Conservation (phyloP, 2,113 vertebrate genomes). For the Nettapus auritus region DNA sequence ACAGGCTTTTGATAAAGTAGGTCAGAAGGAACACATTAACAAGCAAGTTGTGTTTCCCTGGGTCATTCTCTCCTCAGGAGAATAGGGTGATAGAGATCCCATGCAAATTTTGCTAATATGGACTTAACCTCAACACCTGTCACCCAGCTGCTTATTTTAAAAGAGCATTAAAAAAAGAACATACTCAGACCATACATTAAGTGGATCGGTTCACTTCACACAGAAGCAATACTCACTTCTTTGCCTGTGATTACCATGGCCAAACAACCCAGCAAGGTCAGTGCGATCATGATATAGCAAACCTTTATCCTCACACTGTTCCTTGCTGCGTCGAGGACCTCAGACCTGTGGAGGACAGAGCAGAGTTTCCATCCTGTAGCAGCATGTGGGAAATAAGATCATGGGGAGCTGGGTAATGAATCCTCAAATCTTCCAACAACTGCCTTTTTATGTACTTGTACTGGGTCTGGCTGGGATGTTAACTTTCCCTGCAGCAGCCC, state of each 20-base stretch:
- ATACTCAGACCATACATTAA: accelerated
- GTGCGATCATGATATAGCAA: constrained; percentile 63
- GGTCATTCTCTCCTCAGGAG: neutral
- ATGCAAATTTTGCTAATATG: neutral
- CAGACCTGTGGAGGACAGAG: constrained; percentile 2
- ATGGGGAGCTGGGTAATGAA: neutral
- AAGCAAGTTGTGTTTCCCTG: neutral
- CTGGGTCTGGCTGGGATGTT: no score
- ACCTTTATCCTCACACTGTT: constrained; percentile 43
- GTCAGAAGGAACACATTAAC: neutral
- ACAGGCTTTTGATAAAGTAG: neutral
- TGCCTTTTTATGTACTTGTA: neutral
- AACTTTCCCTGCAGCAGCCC: no score
- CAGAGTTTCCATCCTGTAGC: neutral
- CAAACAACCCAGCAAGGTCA: constrained; percentile 57
- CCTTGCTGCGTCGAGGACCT: neutral
- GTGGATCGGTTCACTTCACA: neutral
- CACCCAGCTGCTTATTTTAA: neutral
- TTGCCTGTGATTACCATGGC: constrained; percentile 61
- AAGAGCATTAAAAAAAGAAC: neutral
- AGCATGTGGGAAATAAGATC: neutral
- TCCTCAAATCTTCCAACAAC: neutral
- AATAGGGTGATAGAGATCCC: neutral
- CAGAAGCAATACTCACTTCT: constrained; percentile 15
- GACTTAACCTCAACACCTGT: neutral